These are phyloP conservation scores for Nothobranchius kuhntae DNA, from an alignment of 2,113 vertebrate genomes.

Conservation along the genomic window DNA sequence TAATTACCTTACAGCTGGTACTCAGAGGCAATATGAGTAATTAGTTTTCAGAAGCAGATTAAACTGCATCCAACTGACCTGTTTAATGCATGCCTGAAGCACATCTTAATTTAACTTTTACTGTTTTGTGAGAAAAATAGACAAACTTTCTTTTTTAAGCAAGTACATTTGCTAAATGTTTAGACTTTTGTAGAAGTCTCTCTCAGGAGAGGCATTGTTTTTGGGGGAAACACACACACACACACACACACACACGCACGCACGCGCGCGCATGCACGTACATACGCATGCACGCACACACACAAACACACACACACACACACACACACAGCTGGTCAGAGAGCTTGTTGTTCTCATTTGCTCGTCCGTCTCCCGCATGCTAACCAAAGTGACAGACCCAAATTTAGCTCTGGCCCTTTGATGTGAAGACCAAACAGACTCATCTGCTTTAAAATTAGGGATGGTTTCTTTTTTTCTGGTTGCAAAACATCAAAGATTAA, in stretches of 20 bases:
- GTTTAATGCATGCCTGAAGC: too few species aligned
- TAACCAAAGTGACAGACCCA: slow-evolving; percentile 48
- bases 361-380: background rate
- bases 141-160: too few species aligned
- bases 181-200: slow-evolving; percentile 1
- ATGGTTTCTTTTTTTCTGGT: slow-evolving; percentile 6
- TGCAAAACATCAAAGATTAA: slow-evolving; percentile 15
- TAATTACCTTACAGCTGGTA: background rate
- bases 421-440: slow-evolving; percentile 44
- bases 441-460: slow-evolving; percentile 44
- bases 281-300: background rate
- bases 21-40: background rate
- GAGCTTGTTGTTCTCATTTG: background rate
- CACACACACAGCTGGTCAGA: background rate
- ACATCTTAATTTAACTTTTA: too few species aligned
- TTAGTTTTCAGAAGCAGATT: slow-evolving; percentile 5
- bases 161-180: too few species aligned
- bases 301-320: slow-evolving; percentile 12
- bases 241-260: slow-evolving; percentile 4
- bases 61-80: too few species aligned
- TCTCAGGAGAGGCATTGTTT: slow-evolving; percentile 18
- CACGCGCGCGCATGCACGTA: background rate
- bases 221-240: background rate
- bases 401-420: slow-evolving; percentile 39
- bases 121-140: too few species aligned